phyloP scores from a whole-genome alignment of 2,113 vertebrate genomes.

The Aptenodytes patagonicus region DNA sequence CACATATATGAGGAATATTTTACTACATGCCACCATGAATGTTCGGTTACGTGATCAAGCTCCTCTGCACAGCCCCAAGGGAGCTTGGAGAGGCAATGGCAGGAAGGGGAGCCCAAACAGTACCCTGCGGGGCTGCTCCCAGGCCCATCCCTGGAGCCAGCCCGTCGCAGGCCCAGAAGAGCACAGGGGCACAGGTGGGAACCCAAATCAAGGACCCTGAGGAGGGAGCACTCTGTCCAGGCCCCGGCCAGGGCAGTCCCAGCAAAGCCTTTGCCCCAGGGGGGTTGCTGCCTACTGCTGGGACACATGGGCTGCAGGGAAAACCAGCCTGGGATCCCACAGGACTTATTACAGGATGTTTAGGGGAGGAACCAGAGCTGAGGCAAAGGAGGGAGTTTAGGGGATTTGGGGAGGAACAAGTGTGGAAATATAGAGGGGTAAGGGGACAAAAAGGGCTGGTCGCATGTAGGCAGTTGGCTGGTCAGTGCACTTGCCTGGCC shows the following conservation, averaged over 20 bases:
- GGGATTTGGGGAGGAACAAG: not conserved
- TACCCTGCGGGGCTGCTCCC: not conserved
- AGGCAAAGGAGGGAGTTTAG: not conserved
- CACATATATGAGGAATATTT: not conserved
- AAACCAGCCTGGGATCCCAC: not conserved
- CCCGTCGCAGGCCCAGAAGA: not conserved
- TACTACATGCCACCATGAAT: not conserved
- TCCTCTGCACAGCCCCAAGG: not conserved
- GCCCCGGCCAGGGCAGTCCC: not conserved
- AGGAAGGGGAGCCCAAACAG: not conserved
- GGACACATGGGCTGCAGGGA: not conserved
- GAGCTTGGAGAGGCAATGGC: not conserved
- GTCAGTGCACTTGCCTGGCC: not conserved
- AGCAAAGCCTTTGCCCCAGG: not conserved
- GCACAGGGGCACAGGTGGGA: not conserved
- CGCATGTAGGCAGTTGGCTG: accelerated
- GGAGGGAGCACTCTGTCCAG: not conserved
- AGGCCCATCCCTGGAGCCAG: not conserved
- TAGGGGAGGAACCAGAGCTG: not conserved
- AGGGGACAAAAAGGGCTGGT: not conserved
- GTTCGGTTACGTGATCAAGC: accelerated
- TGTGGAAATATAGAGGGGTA: not conserved
- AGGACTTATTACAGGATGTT: not conserved
- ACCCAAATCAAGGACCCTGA: not conserved
- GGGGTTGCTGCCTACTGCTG: not conserved